Evolutionary conservation across 2,888 invertebrate genomes (phyloP), one percentile per base, ranked within the genome.

Genomic region (Patella depressa): DNA sequence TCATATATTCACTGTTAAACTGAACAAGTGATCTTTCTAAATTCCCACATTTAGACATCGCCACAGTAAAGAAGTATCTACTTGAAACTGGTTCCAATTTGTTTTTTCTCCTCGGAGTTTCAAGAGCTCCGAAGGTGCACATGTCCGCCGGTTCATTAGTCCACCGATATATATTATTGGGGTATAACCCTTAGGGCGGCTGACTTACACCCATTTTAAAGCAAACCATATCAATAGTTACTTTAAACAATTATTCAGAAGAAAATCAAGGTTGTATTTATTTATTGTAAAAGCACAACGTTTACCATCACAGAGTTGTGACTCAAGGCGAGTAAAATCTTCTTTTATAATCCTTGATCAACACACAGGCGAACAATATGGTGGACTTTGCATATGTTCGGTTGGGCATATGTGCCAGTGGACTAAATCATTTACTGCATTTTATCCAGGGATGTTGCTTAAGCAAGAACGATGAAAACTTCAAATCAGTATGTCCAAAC

Each of bases 401-500:
- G 75, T 78, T 75, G 75, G 78, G 78, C 24, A 24, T 75, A 75
- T 69, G 75, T n/a, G n/a, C n/a, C n/a, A n/a, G n/a, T 53, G 24
- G 53, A 57, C 57, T 45, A 45, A 45, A 45, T 45, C 3, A 45
- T 45, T 45, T 45, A 45, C 34, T 45, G 34, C 5, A 45, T 45
- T 45, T 45, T 45, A 45, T 45, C 34, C 7, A 45, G 34, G 5
- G 34, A 0, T 45, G 34, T 7, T 45, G 0, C 24, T 24, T 24
- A 24, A 24, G 24, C 24, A 24, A 24, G 1, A 24, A 24, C 24
- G 1, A 0, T 1, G 24, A 24, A 24, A 24, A 24, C 24, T 24
- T 24, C 24, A 24, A 24, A 24, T 24, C 24, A 24, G 24, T 24
- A 24, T 24, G 24, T 24, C 24, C 24, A n/a, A n/a, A n/a, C n/a